These are phyloP conservation scores for Hypomecis atomaria DNA, from an alignment of 2,888 invertebrate genomes.

Conservation along the genomic window DNA sequence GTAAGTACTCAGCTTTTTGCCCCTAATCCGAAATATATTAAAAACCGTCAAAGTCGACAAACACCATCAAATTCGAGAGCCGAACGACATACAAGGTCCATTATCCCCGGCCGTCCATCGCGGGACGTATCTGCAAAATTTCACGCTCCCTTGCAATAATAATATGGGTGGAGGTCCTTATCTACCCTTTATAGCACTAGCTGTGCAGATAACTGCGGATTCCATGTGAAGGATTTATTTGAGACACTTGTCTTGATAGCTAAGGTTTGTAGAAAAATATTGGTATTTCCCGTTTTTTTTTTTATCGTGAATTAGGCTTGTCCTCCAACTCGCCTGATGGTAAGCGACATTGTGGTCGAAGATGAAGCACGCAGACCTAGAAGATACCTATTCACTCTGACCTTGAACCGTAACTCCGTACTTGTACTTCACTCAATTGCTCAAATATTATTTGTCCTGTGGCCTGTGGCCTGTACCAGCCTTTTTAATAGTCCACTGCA, in stretches of 20 bases:
- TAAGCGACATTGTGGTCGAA: too few relatives aligned
- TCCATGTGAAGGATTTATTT: conserved; percentile 8
- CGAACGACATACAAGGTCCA: conserved; percentile 47
- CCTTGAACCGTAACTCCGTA: too few relatives aligned
- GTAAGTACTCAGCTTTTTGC: conserved; percentile 6
- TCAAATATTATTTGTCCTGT: too few relatives aligned
- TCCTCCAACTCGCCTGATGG: too few relatives aligned
- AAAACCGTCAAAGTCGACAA: conserved; percentile 52
- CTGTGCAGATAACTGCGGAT: conserved; percentile 18
- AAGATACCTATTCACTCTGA: too few relatives aligned
- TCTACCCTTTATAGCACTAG: conserved; percentile 71
- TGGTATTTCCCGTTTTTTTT: too few relatives aligned
- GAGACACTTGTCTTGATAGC: not conserved
- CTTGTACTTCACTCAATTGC: too few relatives aligned
- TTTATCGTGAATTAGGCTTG: too few relatives aligned
- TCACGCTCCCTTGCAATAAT: conserved; percentile 81
- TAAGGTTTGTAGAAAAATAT: too few relatives aligned
- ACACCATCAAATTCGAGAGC: conserved; percentile 44
- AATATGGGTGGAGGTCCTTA: conserved; percentile 65
- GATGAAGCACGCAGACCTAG: too few relatives aligned
- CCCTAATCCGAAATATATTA: conserved; percentile 56
- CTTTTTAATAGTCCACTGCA: too few relatives aligned
- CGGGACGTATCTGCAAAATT: conserved; percentile 77
- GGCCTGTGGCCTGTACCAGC: too few relatives aligned
- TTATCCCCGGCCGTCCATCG: conserved; percentile 69